Conservation (phyloP, 2,113 vertebrate genomes). For the Clarias magur region DNA sequence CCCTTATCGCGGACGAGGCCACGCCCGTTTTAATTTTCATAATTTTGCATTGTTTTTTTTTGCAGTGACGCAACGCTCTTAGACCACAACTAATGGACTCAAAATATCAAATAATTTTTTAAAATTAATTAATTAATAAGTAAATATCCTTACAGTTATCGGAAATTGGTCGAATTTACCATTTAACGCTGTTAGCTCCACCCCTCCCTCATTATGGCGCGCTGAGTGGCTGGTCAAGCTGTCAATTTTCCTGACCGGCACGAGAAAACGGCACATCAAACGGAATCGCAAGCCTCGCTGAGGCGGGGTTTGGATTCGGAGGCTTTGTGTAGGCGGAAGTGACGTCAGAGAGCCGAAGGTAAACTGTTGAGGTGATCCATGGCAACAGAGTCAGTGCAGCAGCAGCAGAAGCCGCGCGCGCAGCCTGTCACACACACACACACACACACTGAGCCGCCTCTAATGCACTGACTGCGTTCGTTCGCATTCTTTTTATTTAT, state of each 20-base stretch:
- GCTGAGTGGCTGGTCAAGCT: conserved; percentile 4
- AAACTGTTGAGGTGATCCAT: conserved; percentile 79
- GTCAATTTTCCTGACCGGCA: neutral
- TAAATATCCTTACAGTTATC: neutral
- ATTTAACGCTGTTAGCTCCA: neutral
- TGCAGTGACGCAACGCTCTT: neutral
- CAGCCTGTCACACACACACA: conserved; percentile 43
- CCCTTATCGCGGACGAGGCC: neutral
- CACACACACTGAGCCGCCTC: conserved; percentile 27
- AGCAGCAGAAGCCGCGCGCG: conserved; percentile 52
- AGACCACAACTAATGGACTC: neutral
- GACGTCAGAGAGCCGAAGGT: conserved; percentile 61
- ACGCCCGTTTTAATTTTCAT: neutral
- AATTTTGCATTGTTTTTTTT: neutral
- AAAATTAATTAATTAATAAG: neutral
- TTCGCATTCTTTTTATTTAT: neutral
- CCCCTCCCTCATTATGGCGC: neutral
- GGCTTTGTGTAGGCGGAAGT: conserved; percentile 42
- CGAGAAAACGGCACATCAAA: neutral
- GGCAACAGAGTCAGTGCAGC: conserved; percentile 72
- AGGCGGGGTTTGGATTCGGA: neutral
- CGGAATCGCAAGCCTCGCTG: no score
- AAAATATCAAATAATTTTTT: no score
- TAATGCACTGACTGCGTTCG: conserved; percentile 19
- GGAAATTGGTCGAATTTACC: neutral